phyloP scores from a whole-genome alignment of 1,140 invertebrate genomes.

The Bombus huntii region DNA sequence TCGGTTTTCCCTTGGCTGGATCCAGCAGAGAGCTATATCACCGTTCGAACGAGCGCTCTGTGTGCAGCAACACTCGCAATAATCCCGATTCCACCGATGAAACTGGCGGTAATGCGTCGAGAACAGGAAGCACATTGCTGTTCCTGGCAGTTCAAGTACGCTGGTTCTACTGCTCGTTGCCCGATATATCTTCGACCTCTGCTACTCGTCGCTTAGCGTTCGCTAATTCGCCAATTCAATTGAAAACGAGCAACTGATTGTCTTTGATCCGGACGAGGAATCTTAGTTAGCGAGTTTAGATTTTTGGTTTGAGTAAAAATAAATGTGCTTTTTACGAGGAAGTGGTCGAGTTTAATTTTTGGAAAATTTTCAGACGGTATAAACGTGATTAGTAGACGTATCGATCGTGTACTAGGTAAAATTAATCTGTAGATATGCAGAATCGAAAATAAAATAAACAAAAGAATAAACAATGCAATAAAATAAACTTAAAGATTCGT shows the following conservation, averaged over 20 bases:
- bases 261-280: too few species aligned
- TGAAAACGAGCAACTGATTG: background rate
- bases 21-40: background rate
- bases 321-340: too few species aligned
- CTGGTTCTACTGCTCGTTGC: too few species aligned
- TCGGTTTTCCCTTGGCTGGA: slow-evolving; percentile 20
- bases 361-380: too few species aligned
- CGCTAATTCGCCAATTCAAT: background rate
- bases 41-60: background rate
- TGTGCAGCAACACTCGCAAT: background rate
- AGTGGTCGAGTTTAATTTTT: too few species aligned
- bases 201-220: background rate
- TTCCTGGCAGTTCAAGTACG: background rate
- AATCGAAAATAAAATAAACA: too few species aligned
- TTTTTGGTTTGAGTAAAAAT: too few species aligned
- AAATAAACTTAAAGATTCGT: background rate
- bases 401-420: too few species aligned
- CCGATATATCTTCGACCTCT: background rate
- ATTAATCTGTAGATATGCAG: too few species aligned
- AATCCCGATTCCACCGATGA: slow-evolving; percentile 15
- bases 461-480: background rate
- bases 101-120: background rate
- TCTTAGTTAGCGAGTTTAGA: too few species aligned
- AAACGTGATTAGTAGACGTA: too few species aligned
- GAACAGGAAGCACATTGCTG: background rate